Conservation (phyloP, 2,797 vertebrate species). For the Rousettus madagascariensis region DNA sequence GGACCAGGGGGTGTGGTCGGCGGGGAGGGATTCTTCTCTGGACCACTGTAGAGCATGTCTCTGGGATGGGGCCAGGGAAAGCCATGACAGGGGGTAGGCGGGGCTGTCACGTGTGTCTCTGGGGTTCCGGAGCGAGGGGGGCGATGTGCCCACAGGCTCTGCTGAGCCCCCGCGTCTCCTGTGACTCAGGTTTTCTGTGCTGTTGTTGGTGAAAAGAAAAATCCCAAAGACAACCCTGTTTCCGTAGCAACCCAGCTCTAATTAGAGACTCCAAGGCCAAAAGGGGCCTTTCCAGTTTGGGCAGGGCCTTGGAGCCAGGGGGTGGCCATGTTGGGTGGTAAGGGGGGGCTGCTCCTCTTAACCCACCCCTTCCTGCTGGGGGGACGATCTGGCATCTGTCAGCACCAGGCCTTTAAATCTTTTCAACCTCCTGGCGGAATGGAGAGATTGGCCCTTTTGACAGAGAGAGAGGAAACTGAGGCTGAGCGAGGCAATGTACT, state of each 20-base stretch:
- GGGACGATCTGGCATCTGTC: neutral
- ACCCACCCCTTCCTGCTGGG: neutral
- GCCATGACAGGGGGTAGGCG: neutral
- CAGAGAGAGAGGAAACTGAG: neutral
- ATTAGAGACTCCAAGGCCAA: constrained; percentile 62
- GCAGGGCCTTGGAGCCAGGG: neutral
- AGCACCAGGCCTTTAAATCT: neutral
- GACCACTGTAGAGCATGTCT: neutral
- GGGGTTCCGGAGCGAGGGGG: neutral
- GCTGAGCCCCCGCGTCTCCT: neutral
- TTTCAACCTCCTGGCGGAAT: neutral
- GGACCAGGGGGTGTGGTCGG: neutral
- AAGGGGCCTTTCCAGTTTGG: neutral
- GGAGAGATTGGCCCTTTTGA: neutral
- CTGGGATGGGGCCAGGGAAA: neutral
- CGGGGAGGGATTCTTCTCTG: neutral
- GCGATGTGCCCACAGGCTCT: neutral
- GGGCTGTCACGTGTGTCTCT: neutral
- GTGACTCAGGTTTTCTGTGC: constrained; percentile 71
- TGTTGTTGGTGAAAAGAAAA: constrained; percentile 46
- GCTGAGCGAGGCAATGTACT: neutral
- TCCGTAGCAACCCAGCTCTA: constrained; percentile 65
- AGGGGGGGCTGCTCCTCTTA: neutral
- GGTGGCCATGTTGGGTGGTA: neutral
- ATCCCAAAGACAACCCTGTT: constrained; percentile 67